phyloP scores from a whole-genome alignment of 2,113 vertebrate genomes.

The Ctenodactylus gundi region DNA sequence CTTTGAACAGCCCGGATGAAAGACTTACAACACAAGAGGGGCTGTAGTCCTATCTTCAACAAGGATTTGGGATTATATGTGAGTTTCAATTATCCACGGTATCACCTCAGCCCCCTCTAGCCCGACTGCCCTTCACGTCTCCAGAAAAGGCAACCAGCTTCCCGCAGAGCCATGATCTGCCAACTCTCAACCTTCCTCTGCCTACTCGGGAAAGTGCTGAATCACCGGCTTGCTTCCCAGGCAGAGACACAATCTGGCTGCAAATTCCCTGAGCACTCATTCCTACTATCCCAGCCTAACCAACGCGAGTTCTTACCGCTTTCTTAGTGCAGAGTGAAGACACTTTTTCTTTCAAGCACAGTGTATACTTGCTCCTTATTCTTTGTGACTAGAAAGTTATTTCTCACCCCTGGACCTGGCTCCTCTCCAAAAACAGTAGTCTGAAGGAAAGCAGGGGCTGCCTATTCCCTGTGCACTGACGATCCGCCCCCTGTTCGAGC shows the following conservation, averaged over 20 bases:
- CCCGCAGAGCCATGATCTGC: slow-evolving; percentile 7
- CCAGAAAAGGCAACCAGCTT: slow-evolving; percentile 4
- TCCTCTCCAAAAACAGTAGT: slow-evolving; percentile 21
- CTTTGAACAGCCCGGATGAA: slow-evolving; percentile 30
- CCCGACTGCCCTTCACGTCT: not conserved
- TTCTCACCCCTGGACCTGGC: not conserved
- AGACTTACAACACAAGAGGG: not conserved
- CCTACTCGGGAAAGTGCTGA: slow-evolving; percentile 26
- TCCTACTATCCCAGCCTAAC: not conserved
- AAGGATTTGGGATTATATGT: not conserved
- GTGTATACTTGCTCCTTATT: not conserved
- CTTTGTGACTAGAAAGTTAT: slow-evolving; percentile 1
- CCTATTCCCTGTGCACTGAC: not conserved
- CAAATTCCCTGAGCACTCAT: not conserved
- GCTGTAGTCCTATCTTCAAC: not conserved
- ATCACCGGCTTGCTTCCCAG: slow-evolving; percentile 38
- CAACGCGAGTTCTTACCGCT: not conserved
- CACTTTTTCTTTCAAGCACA: not conserved
- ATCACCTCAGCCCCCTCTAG: slow-evolving; percentile 27
- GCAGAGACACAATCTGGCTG: not conserved
- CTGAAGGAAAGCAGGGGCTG: not conserved
- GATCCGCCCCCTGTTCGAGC: not conserved
- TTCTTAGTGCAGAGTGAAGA: not conserved
- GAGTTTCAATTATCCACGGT: not conserved
- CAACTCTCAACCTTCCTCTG: not conserved